Base-by-base conservation (phyloP, 2,797 vertebrate genomes). In the Sphaeramia orbicularis region DNA sequence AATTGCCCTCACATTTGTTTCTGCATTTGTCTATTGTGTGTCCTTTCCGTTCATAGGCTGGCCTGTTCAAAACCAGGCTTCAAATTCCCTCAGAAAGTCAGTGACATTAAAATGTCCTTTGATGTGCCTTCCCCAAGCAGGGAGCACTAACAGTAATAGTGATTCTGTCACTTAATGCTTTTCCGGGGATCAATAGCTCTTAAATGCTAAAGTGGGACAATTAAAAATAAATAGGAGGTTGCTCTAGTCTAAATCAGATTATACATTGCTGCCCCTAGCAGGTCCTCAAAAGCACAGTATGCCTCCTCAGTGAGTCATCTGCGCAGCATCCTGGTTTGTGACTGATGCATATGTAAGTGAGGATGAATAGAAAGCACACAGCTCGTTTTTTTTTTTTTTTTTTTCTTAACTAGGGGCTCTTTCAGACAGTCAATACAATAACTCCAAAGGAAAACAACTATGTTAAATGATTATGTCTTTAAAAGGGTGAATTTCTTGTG, bases 91-190 rank as follows among this genome's bases (percentile, higher is more conserved):
- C 90, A 96, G 98, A 98, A 98, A 98, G 95, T 95, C 95, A 82
- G 93, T 98, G 96, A 99, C 97, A 99, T 99, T 99, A 98, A 99
- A 96, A 97, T 98, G 96, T 98, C 96, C 96, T 99, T 99, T 99
- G 96, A 97, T 98, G 97, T 96, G 95, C 94, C 97, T 96, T 97
- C 94, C 90, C 95, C 96, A 97, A 96, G 96, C 96, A 96, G 95
- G 95, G 95, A 96, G 96, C 96, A 96, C 97, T 96, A 97, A 97
- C 95, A 95, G 96, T 96, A 97, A 97, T 95, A 96, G 96, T 96
- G 96, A 98, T 96, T 97, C 96, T 92, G 95, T 92, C 96, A 96
- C 96, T 96, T 96, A 96, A 96, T 96, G 96, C 94, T 96, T 96
- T 96, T 97, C 95, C 91, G 88, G 93, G 95, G 96, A 99, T 99